A percentile compares a stretch with the other conserved stretches of the same genome.
Conservation (phyloP, 1,140 invertebrate genomes). For the Ericerus pela region DNA sequence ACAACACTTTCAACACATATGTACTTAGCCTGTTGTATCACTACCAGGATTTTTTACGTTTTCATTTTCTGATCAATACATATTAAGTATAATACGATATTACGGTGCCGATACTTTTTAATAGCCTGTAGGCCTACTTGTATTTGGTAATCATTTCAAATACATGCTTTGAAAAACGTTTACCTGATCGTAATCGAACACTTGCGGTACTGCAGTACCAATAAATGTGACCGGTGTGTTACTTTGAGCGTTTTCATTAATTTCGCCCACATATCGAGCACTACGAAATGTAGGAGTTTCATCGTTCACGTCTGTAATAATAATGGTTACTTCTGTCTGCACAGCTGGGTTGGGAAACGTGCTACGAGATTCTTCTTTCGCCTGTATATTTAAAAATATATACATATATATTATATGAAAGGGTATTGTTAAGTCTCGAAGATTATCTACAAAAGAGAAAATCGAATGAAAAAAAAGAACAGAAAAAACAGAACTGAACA, state of each 20-base stretch:
- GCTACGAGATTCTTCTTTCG: slow-evolving; percentile 45
- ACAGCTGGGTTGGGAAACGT: slow-evolving; percentile 52
- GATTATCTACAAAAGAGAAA: too few relatives aligned
- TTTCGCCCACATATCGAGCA: slow-evolving; percentile 63
- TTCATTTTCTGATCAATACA: not conserved
- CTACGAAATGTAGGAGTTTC: slow-evolving; percentile 75
- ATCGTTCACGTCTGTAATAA: slow-evolving; percentile 88
- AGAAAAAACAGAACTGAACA: too few relatives aligned
- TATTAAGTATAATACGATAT: not conserved
- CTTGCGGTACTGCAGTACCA: slow-evolving; percentile 62
- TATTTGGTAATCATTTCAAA: slow-evolving; percentile 15
- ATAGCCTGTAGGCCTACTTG: not conserved
- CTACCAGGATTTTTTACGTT: too few relatives aligned
- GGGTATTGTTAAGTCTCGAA: too few relatives aligned
- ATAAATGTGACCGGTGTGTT: slow-evolving; percentile 81
- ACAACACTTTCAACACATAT: too few relatives aligned
- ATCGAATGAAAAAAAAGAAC: too few relatives aligned
- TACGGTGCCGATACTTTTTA: not conserved
- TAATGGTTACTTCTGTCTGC: slow-evolving; percentile 79
- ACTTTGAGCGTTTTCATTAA: slow-evolving; percentile 79
- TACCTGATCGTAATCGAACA: slow-evolving; percentile 85
- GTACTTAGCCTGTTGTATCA: too few relatives aligned
- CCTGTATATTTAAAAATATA: slow-evolving; percentile 33
- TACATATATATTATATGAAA: not conserved
- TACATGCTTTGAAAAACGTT: slow-evolving; percentile 20